These are phyloP conservation scores for Drosophila parvula DNA, from an alignment of 1,140 invertebrate genomes.

Conservation along the genomic window DNA sequence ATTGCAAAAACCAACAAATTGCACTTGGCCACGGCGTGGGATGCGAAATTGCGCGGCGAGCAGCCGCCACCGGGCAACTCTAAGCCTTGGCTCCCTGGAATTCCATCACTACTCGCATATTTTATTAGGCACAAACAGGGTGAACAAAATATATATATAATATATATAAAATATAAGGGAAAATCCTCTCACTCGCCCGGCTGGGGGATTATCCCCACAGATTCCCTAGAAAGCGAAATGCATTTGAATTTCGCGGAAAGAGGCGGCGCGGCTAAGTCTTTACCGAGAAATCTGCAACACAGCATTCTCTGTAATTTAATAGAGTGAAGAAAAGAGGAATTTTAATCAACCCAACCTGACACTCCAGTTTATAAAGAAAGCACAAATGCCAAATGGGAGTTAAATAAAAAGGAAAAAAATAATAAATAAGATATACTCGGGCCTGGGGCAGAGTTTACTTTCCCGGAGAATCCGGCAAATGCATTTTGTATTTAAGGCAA, in stretches of 20 bases:
- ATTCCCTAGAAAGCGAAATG: not conserved
- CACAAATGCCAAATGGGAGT: not conserved
- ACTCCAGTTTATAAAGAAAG: not conserved
- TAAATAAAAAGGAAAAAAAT: not conserved
- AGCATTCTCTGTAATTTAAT: not conserved
- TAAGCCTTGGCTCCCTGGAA: not conserved
- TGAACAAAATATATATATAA: not conserved
- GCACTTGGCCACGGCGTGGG: constrained; percentile 26
- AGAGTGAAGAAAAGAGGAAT: not conserved
- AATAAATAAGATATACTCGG: too few relatives aligned
- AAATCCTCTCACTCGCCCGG: not conserved
- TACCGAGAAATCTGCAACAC: too few relatives aligned
- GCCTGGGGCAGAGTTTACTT: too few relatives aligned
- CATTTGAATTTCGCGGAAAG: not conserved
- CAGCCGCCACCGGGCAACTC: too few relatives aligned
- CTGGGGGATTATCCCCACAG: not conserved
- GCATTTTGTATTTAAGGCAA: too few relatives aligned
- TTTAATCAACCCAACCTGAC: not conserved
- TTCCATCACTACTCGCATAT: constrained; percentile 9
- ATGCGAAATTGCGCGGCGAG: not conserved
- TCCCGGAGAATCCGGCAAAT: too few relatives aligned
- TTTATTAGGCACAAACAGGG: constrained; percentile 3
- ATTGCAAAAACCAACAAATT: constrained; percentile 49
- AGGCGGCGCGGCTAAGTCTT: too few relatives aligned
- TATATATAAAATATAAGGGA: too few relatives aligned